These are phyloP conservation scores for Ctenopoma kingsleyae DNA, from an alignment of 2,797 vertebrate genomes.

Conservation along the genomic window DNA sequence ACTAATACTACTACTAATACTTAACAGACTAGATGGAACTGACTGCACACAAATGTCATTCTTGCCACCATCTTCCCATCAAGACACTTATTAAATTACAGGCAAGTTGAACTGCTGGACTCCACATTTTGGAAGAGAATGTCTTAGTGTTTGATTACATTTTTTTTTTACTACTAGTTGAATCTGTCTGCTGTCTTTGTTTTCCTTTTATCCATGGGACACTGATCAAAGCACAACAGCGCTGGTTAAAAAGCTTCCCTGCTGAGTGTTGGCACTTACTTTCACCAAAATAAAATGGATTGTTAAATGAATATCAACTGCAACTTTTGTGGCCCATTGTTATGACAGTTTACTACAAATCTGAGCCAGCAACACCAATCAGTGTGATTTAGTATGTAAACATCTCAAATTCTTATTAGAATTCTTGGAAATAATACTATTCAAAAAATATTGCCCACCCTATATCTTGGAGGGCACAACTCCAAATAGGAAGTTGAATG, in stretches of 20 bases:
- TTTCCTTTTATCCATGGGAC: constrained; percentile 18
- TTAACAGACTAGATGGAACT: background rate
- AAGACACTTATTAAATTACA: constrained; percentile 2
- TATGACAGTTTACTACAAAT: constrained; percentile 4
- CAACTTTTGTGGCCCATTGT: background rate
- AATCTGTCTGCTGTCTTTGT: constrained; percentile 12
- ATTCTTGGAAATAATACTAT: constrained; percentile 6
- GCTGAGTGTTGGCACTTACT: constrained; percentile 6
- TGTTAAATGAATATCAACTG: constrained; percentile 12
- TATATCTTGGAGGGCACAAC: background rate
- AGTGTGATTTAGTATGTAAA: background rate
- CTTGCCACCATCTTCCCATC: background rate
- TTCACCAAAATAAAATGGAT: constrained; percentile 10
- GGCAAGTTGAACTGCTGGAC: background rate
- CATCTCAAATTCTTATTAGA: background rate
- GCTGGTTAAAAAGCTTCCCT: constrained; percentile 31
- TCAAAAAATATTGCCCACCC: background rate
- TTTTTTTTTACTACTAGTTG: background rate
- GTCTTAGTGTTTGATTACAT: constrained; percentile 13
- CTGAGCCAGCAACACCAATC: constrained; percentile 1
- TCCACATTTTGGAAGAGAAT: constrained; percentile 8
- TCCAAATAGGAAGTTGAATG: background rate
- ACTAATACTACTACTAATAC: background rate
- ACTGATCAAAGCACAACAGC: constrained; percentile 15
- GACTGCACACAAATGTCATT: background rate